Evolutionary conservation across 2,113 vertebrate genomes (phyloP).

Genomic region (Thunnus thynnus): DNA sequence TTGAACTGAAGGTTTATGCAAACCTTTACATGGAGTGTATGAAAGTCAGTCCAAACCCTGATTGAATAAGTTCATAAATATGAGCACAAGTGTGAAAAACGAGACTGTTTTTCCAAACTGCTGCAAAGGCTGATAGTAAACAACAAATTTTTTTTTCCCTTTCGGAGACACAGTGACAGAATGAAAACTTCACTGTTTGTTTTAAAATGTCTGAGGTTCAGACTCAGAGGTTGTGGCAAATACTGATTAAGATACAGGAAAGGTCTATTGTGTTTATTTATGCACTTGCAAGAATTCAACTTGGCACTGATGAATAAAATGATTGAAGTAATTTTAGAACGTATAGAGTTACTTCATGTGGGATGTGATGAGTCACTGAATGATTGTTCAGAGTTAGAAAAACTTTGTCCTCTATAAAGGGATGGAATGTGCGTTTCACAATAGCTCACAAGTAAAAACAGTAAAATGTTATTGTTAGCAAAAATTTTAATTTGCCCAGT

Average conservation of each 20-base stretch:
- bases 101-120: slow-evolving; percentile 15
- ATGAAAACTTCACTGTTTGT: neutral
- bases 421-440: neutral
- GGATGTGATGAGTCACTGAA: too few species aligned
- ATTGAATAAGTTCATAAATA: slow-evolving; percentile 52
- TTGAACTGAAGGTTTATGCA: slow-evolving; percentile 28
- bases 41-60: neutral
- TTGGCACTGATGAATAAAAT: neutral
- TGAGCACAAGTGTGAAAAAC: slow-evolving; percentile 12
- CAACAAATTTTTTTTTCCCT: neutral
- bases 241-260: neutral
- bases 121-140: slow-evolving; percentile 7
- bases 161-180: slow-evolving; percentile 4
- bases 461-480: too few species aligned
- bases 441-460: neutral
- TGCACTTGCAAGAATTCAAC: too few species aligned
- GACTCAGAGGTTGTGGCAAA: neutral
- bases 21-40: neutral
- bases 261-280: neutral
- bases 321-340: too few species aligned
- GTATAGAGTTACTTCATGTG: too few species aligned
- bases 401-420: too few species aligned
- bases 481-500: too few species aligned
- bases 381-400: too few species aligned
- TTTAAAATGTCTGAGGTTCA: neutral